Evolutionary conservation across 1,140 invertebrate genomes (phyloP), one percentile per base, ranked within the genome.

Genomic region (Pachypsylla venusta): DNA sequence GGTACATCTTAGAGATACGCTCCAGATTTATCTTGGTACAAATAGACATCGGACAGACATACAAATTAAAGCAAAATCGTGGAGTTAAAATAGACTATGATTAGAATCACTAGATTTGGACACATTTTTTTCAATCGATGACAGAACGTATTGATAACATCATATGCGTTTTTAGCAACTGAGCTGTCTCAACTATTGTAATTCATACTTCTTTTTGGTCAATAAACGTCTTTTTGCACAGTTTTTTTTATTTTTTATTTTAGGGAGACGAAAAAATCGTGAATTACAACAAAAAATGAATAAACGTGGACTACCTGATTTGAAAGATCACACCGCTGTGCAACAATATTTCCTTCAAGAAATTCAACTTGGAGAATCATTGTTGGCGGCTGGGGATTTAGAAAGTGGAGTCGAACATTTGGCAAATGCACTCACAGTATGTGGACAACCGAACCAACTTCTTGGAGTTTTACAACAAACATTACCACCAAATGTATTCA

Each of bases 331-430:
- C 68, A 87, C 93, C 73, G 89, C 89, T 53, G 85, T 96, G 64
- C 93, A 98, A 35, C 53, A 59, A 53, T 69, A 67, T 42, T 69
- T 69, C 62, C 25, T 67, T 14, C 62, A 64, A 57, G 61, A 69
- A 58, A 84, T 89, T 55, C 85, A 90, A 71, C 69, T 91, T 25
- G 93, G 93, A 25, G 95, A 98, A 73, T 89, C 93, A 68, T 69
- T 95, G 26, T 75, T 98, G 64, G 81, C 82, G 20, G 75, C 77
- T 61, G 92, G 93, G 53, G 85, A 96, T 64, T 70, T 93, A 60
- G 90, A 94, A 62, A 82, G 79, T 42, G 94, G 90, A 57, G 85
- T 97, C 24, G 92, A 97, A 70, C 94, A 98, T 74, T 79, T 98
- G 60, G 85, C 86, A 25, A 92, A 93, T 71, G 94, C 94, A 20